phyloP scores from a whole-genome alignment of 2,797 vertebrate species.

The Chelon labrosus region DNA sequence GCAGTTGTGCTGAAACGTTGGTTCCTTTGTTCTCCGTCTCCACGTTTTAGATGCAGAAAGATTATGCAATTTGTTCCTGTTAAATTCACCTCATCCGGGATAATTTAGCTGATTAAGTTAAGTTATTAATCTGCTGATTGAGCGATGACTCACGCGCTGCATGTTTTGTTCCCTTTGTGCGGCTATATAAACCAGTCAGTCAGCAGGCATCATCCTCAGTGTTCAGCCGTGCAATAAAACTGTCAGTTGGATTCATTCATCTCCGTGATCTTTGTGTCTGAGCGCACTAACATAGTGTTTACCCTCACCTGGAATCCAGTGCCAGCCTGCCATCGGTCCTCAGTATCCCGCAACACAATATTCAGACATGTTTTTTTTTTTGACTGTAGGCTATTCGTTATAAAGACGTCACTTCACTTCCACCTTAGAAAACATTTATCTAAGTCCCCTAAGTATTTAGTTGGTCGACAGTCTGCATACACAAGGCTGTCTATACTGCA shows the following conservation, averaged over 20 bases:
- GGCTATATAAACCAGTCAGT: not conserved
- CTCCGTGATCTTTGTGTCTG: not conserved
- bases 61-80: not conserved
- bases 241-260: constrained; percentile 2
- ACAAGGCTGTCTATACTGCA: too few relatives aligned
- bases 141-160: not conserved
- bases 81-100: not conserved
- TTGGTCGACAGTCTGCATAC: not conserved
- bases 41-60: not conserved
- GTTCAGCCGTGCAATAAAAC: not conserved
- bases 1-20: not conserved
- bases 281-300: not conserved
- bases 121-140: not conserved
- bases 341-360: not conserved
- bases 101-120: not conserved
- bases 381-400: too few relatives aligned
- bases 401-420: too few relatives aligned
- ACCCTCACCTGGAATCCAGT: not conserved
- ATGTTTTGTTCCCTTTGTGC: not conserved
- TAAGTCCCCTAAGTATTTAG: too few relatives aligned
- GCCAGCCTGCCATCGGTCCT: not conserved
- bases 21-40: not conserved
- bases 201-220: not conserved
- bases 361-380: not conserved
- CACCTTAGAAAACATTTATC: too few relatives aligned